Evolutionary conservation across 2,113 vertebrate genomes (phyloP).

Genomic region (Apodemus speciosus): DNA sequence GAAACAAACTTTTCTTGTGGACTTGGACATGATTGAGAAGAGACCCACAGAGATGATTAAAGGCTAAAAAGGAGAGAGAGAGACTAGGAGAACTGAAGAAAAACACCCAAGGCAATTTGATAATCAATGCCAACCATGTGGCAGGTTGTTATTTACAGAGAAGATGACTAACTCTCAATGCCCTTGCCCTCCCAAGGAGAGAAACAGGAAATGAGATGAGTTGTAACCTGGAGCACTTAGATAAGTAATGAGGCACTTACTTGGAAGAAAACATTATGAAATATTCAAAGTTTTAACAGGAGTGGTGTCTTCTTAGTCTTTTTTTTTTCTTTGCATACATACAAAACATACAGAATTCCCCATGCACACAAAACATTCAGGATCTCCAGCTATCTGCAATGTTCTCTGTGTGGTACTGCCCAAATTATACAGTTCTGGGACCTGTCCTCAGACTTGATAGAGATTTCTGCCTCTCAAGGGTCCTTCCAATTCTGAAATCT

Average conservation of each 20-base stretch:
- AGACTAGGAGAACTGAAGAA: slow-evolving; percentile 41
- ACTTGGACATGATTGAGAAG: slow-evolving; percentile 51
- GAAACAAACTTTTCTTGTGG: not conserved
- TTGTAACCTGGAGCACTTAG: not conserved
- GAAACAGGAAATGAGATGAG: slow-evolving; percentile 51
- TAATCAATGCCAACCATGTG: slow-evolving; percentile 42
- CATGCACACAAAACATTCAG: not conserved
- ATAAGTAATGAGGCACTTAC: slow-evolving; percentile 9
- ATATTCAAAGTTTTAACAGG: not conserved
- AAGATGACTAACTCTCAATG: not conserved
- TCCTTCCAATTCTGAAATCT: not conserved
- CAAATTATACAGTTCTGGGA: not conserved
- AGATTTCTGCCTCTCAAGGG: not conserved
- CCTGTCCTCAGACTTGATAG: not conserved
- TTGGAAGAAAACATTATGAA: slow-evolving; percentile 24
- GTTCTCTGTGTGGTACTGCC: not conserved
- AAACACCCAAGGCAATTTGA: slow-evolving; percentile 64
- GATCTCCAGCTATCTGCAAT: not conserved
- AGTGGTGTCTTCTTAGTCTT: not conserved
- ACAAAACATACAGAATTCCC: too few relatives aligned
- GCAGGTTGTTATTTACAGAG: slow-evolving; percentile 63
- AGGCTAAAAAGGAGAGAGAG: slow-evolving; percentile 55
- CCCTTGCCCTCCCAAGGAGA: not conserved
- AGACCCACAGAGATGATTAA: slow-evolving; percentile 75
- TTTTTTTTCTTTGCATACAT: not conserved